Evolutionary conservation across 2,113 vertebrate genomes (phyloP).

Genomic region (Tetrao urogallus): DNA sequence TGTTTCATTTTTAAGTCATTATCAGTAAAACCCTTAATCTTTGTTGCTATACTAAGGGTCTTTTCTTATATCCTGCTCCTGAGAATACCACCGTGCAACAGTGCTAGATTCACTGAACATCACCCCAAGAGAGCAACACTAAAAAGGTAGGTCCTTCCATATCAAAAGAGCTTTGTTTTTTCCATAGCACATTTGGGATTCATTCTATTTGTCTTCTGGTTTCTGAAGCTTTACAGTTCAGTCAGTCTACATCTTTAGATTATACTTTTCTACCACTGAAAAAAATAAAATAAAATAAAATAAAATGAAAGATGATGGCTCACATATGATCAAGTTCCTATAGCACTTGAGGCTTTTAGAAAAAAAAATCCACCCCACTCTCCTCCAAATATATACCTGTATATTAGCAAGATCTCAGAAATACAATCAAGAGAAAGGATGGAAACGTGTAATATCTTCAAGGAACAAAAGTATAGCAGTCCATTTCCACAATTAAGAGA

Average conservation of each 20-base stretch:
- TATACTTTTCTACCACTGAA: not conserved
- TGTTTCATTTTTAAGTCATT: slow-evolving; percentile 20
- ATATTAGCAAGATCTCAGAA: not conserved
- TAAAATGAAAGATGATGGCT: not conserved
- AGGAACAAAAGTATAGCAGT: not conserved
- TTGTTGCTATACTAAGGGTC: not conserved
- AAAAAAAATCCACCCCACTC: not conserved
- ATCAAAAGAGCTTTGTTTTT: slow-evolving; percentile 5
- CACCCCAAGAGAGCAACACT: not conserved
- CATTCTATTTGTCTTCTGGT: not conserved
- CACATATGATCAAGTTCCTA: not conserved
- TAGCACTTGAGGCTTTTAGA: not conserved
- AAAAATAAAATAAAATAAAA: not conserved
- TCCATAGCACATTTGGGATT: not conserved
- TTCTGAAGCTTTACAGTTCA: not conserved
- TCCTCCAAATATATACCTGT: not conserved
- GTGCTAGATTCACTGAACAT: not conserved
- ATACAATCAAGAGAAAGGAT: not conserved
- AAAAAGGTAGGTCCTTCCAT: not conserved
- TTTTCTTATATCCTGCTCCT: not conserved
- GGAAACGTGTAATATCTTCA: not conserved
- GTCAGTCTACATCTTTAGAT: not conserved
- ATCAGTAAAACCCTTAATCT: not conserved
- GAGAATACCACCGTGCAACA: not conserved
- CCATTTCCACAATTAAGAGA: not conserved